phyloP scores from a whole-genome alignment of 2,888 invertebrate genomes.

The Galeopsomyia nigrocyanea region DNA sequence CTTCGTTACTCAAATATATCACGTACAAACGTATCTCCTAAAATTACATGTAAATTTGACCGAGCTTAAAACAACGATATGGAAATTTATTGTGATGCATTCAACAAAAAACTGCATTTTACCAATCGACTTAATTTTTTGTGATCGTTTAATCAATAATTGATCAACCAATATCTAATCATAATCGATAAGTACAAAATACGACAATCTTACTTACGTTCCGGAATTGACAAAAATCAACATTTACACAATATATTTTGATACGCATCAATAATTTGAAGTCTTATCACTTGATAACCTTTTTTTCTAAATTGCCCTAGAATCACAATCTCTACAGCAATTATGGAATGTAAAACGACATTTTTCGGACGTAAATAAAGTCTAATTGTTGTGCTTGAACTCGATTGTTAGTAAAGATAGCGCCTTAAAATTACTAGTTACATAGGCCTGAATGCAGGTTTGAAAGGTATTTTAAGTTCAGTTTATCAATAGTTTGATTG shows the following conservation, averaged over 20 bases:
- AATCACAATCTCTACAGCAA: slow-evolving; percentile 34
- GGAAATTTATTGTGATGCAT: not conserved
- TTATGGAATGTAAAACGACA: slow-evolving; percentile 40
- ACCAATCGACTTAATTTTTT: slow-evolving; percentile 24
- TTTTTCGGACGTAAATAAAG: slow-evolving; percentile 23
- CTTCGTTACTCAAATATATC: slow-evolving; percentile 15
- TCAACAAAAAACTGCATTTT: slow-evolving; percentile 10
- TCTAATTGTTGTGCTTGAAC: slow-evolving; percentile 12
- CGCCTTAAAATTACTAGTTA: slow-evolving; percentile 18
- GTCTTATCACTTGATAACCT: slow-evolving; percentile 39
- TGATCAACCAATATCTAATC: slow-evolving; percentile 10
- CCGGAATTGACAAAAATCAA: slow-evolving; percentile 35
- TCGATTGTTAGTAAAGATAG: slow-evolving; percentile 33
- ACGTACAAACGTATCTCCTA: slow-evolving; percentile 20
- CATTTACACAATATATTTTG: slow-evolving; percentile 28
- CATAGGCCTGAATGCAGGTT: slow-evolving; percentile 64
- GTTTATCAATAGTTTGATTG: not conserved
- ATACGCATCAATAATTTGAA: slow-evolving; percentile 35
- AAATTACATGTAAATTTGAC: slow-evolving; percentile 23
- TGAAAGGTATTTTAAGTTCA: slow-evolving; percentile 53
- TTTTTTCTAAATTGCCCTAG: slow-evolving; percentile 38
- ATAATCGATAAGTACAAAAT: slow-evolving; percentile 39
- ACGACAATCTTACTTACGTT: slow-evolving; percentile 34
- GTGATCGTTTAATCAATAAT: slow-evolving; percentile 24
- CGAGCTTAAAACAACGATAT: slow-evolving; percentile 13